Evolutionary conservation across 2,888 invertebrate species (phyloP).

Genomic region (Emmelina monodactyla): DNA sequence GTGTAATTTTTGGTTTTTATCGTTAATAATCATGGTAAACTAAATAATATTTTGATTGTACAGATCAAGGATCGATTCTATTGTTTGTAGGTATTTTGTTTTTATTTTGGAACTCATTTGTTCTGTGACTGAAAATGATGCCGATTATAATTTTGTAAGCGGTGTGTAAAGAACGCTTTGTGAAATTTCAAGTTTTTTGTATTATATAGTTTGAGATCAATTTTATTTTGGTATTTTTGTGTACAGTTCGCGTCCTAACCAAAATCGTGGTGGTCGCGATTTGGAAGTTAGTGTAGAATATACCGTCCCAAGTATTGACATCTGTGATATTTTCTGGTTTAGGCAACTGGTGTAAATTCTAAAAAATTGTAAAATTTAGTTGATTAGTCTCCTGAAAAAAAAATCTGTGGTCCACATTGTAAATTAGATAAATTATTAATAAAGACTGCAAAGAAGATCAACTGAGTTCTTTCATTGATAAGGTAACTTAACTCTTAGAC

Average conservation of each 20-base stretch:
- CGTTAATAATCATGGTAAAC: constrained; percentile 21
- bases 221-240: constrained; percentile 52
- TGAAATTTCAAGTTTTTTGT: constrained; percentile 47
- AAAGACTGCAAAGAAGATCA: no score
- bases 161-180: no score
- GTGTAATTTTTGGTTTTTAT: constrained; percentile 1
- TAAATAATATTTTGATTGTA: constrained; percentile 51
- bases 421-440: constrained; percentile 52
- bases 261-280: constrained; percentile 44
- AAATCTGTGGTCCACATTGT: constrained; percentile 50
- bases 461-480: no score
- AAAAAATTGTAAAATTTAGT: constrained; percentile 50
- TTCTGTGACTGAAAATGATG: constrained; percentile 21
- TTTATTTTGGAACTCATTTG: constrained; percentile 13
- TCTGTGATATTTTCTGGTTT: constrained; percentile 47
- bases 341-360: constrained; percentile 28
- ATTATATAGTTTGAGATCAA: constrained; percentile 38
- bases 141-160: constrained; percentile 6
- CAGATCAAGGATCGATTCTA: constrained; percentile 30
- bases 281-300: constrained; percentile 32
- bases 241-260: constrained; percentile 41
- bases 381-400: constrained; percentile 39
- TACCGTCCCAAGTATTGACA: constrained; percentile 30
- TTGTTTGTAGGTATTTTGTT: constrained; percentile 32
- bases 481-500: no score